A percentile compares a stretch with the other conserved stretches of the same genome.
phyloP scores from a whole-genome alignment of 2,113 vertebrate genomes.

The Aix galericulata region DNA sequence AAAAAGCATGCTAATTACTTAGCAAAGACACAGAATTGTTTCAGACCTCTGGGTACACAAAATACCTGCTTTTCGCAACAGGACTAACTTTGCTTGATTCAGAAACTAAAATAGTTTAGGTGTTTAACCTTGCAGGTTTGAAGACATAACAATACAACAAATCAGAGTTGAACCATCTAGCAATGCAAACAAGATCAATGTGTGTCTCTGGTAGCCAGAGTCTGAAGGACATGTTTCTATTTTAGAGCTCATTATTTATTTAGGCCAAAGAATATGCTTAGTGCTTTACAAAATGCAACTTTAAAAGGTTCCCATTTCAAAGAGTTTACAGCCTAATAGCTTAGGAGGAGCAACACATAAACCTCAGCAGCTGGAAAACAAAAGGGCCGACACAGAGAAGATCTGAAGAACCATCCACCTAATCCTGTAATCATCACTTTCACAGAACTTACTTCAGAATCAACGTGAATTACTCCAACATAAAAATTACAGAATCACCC shows the following conservation, averaged over 20 bases:
- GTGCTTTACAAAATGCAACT: not conserved
- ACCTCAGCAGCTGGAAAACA: not conserved
- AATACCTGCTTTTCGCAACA: not conserved
- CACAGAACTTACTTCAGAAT: not conserved
- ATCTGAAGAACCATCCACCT: not conserved
- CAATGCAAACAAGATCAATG: not conserved
- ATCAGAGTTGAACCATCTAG: not conserved
- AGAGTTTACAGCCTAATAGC: not conserved
- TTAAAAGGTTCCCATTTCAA: not conserved
- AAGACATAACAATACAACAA: slow-evolving; percentile 1
- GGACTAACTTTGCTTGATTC: not conserved
- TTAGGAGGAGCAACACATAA: not conserved
- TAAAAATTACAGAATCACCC: not conserved
- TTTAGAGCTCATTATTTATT: not conserved
- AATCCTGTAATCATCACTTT: not conserved
- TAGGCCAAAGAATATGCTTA: not conserved
- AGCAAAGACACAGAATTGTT: slow-evolving; percentile 37
- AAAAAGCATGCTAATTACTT: slow-evolving; percentile 51
- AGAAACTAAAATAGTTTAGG: not conserved
- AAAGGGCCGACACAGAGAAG: not conserved
- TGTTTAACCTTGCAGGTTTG: not conserved
- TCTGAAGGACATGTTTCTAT: not conserved
- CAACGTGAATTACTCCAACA: not conserved
- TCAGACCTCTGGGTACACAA: slow-evolving; percentile 42
- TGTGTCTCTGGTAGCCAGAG: not conserved